These are phyloP conservation scores for Drosophila stalkeri DNA, from an alignment of 2,888 invertebrate species.

Conservation along the genomic window DNA sequence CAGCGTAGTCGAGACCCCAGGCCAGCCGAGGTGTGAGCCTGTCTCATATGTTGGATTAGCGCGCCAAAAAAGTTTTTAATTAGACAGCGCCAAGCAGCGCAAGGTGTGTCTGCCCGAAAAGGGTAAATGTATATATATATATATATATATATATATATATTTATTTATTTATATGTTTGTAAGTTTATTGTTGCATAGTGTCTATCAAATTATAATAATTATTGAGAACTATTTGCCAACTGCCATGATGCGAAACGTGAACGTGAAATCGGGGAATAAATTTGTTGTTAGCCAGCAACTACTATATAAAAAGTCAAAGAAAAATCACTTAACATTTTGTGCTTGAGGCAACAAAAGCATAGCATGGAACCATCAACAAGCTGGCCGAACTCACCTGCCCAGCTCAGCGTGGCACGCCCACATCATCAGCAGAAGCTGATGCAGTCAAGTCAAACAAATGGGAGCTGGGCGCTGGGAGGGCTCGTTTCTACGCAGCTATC, in stretches of 20 bases:
- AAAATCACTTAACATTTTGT: slow-evolving; percentile 62
- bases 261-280: slow-evolving; percentile 33
- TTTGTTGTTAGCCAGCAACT: slow-evolving; percentile 45
- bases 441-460: slow-evolving; percentile 64
- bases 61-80: slow-evolving; percentile 62
- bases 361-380: slow-evolving; percentile 55
- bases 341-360: slow-evolving; percentile 65
- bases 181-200: not conserved
- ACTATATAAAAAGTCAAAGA: slow-evolving; percentile 47
- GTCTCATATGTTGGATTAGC: slow-evolving; percentile 52
- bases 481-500: slow-evolving; percentile 48
- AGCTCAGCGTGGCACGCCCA: slow-evolving; percentile 37
- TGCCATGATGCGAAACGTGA: slow-evolving; percentile 15
- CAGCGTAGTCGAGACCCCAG: slow-evolving; percentile 33
- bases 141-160: not conserved
- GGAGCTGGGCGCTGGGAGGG: slow-evolving; percentile 22
- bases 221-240: slow-evolving; percentile 38
- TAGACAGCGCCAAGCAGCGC: slow-evolving; percentile 33
- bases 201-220: slow-evolving; percentile 8
- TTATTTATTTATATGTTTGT: not conserved
- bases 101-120: not conserved
- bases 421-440: slow-evolving; percentile 30
- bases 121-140: not conserved
- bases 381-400: slow-evolving; percentile 29
- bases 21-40: slow-evolving; percentile 24